These are phyloP conservation scores for Neodiprion pinetum DNA, from an alignment of 1,140 invertebrate species.

Conservation along the genomic window DNA sequence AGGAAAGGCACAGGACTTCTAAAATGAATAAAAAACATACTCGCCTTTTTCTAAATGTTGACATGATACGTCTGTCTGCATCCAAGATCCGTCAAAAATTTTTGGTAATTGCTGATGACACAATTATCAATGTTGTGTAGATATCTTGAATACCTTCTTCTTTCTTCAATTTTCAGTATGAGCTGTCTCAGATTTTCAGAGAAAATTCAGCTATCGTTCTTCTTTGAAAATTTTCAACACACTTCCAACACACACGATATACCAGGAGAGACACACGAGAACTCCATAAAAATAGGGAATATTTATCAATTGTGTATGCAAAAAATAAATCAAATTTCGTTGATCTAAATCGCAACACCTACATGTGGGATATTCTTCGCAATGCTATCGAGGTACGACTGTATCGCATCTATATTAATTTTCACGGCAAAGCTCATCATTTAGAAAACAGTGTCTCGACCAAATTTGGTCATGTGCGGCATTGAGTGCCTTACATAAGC, in stretches of 20 bases:
- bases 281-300: background rate
- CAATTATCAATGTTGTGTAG: constrained; percentile 16
- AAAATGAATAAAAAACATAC: background rate
- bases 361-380: no score
- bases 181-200: background rate
- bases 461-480: constrained; percentile 55
- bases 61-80: no score
- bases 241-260: constrained; percentile 15
- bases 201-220: background rate
- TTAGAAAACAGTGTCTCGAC: background rate
- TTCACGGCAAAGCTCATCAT: no score
- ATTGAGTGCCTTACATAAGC: constrained; percentile 63
- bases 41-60: background rate
- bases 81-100: no score
- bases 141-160: background rate
- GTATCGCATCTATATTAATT: no score
- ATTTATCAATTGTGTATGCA: background rate
- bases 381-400: no score
- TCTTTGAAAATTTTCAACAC: constrained; percentile 24
- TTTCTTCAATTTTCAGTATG: background rate
- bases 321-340: constrained; percentile 8
- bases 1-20: background rate
- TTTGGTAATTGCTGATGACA: background rate
- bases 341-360: no score
- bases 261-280: constrained; percentile 8